Percentiles rank a stretch among this genome's conserved stretches.
Conservation (phyloP, 2,888 invertebrate species). For the Lacanobia oleracea region DNA sequence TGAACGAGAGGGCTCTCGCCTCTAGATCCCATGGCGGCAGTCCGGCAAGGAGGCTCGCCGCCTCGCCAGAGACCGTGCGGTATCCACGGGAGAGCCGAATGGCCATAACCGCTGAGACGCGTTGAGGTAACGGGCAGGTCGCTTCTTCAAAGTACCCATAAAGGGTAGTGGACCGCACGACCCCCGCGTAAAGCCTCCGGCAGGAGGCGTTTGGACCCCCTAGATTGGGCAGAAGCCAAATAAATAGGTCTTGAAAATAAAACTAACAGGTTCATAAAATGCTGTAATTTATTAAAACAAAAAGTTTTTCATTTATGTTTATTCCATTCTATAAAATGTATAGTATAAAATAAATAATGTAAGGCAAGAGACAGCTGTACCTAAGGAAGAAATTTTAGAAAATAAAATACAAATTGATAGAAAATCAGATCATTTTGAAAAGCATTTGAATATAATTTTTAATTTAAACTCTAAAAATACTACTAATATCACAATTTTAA, state of each 20-base stretch:
- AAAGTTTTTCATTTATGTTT: background rate
- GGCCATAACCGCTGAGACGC: no score
- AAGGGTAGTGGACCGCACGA: no score
- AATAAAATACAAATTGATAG: background rate
- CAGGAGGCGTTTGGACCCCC: no score
- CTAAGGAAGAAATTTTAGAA: background rate
- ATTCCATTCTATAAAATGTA: background rate
- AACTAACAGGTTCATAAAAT: background rate
- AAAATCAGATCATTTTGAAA: background rate
- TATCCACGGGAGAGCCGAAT: no score
- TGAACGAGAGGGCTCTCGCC: no score
- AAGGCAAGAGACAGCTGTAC: background rate
- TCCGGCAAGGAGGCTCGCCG: no score
- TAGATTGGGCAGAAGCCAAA: no score
- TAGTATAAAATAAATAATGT: background rate
- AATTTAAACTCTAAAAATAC: background rate
- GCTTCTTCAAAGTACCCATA: no score
- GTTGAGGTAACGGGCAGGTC: no score
- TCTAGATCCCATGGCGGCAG: no score
- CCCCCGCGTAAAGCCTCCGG: no score
- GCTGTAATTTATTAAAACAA: background rate
- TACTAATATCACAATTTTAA: conserved; percentile 57
- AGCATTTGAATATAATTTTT: background rate
- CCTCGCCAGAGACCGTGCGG: no score
- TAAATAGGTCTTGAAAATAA: background rate